Conservation (phyloP, 2,113 vertebrate genomes). For the Brevimyrus niger region DNA sequence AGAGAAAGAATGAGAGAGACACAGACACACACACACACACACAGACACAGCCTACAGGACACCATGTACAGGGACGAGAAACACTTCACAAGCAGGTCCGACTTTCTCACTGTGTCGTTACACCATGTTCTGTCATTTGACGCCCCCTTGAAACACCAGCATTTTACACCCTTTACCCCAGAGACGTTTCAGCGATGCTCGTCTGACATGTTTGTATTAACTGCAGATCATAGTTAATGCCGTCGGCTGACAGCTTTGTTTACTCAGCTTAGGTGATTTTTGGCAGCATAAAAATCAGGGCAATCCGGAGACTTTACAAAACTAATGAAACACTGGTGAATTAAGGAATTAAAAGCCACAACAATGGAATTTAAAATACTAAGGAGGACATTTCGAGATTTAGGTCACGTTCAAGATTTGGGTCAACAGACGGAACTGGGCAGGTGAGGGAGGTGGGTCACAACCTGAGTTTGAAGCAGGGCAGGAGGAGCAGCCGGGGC, state of each 20-base stretch:
- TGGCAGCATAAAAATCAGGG: background rate
- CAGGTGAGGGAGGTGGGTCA: background rate
- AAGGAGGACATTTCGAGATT: background rate
- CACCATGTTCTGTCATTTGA: background rate
- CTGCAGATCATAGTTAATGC: background rate
- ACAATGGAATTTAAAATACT: background rate
- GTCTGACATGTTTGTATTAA: background rate
- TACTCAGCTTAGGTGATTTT: background rate
- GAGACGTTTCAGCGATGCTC: background rate
- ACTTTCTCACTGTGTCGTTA: background rate
- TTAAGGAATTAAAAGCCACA: background rate
- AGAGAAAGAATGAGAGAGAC: background rate
- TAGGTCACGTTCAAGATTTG: background rate
- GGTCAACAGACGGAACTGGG: background rate
- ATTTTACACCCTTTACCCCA: background rate
- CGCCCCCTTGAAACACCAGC: background rate
- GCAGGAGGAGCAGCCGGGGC: constrained; percentile 79
- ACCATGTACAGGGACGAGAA: background rate
- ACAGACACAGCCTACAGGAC: background rate
- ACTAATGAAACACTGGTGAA: background rate
- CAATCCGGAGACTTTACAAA: background rate
- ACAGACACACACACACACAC: background rate
- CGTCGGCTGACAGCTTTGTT: background rate
- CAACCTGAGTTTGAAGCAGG: constrained; percentile 89
- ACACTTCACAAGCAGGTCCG: background rate